These are phyloP conservation scores for Pseudoips prasinana DNA, from an alignment of 2,888 invertebrate species.

Conservation along the genomic window DNA sequence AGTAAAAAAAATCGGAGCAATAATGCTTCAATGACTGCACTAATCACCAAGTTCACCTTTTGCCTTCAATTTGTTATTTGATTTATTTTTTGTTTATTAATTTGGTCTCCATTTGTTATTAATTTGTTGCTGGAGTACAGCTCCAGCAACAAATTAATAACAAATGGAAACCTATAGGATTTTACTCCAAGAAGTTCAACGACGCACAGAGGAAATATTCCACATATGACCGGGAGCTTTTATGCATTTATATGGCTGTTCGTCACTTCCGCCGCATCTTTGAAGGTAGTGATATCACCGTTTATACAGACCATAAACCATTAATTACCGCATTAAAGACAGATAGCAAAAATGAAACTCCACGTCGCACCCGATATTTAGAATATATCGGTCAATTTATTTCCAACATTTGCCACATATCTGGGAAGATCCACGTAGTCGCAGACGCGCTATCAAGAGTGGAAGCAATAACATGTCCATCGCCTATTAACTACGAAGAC, in stretches of 20 bases:
- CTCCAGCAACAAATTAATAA: background rate
- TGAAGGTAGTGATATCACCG: background rate
- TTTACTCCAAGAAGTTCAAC: slow-evolving; percentile 1
- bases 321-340: background rate
- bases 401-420: too few relatives aligned
- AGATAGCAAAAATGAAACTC: too few relatives aligned
- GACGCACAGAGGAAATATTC: background rate
- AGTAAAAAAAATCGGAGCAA: background rate
- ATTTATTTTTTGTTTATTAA: too few relatives aligned
- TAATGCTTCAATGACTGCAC: too few relatives aligned
- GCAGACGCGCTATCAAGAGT: too few relatives aligned
- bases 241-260: background rate
- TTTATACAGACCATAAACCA: slow-evolving; percentile 1
- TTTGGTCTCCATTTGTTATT: too few relatives aligned
- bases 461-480: too few relatives aligned
- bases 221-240: slow-evolving; percentile 2
- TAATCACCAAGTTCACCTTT: background rate
- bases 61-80: slow-evolving; percentile 6
- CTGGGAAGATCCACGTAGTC: too few relatives aligned
- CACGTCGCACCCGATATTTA: too few relatives aligned
- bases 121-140: slow-evolving; percentile 1
- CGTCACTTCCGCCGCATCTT: background rate
- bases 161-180: slow-evolving; percentile 2
- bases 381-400: too few relatives aligned
- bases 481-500: too few relatives aligned